Evolutionary conservation across 2,797 vertebrate genomes (phyloP).

Genomic region (Chelon labrosus): DNA sequence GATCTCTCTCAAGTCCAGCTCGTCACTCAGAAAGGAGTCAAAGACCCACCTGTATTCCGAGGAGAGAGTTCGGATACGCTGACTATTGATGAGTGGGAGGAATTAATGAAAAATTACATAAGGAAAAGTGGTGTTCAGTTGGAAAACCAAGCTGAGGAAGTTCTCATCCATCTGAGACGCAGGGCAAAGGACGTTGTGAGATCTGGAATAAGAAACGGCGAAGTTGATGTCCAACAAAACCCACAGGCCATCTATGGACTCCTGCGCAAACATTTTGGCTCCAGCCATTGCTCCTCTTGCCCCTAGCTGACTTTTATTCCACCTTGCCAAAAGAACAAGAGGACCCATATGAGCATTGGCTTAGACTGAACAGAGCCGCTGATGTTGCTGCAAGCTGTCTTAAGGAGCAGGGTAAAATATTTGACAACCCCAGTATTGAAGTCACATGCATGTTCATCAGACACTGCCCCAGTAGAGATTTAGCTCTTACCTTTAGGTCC

Average conservation of each 20-base stretch:
- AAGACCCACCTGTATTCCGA: constrained; percentile 9
- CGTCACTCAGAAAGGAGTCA: not conserved
- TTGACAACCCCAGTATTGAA: constrained; percentile 26
- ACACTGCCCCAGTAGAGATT: too few relatives aligned
- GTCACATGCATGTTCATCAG: constrained; percentile 3
- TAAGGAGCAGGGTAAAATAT: constrained; percentile 15
- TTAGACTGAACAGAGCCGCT: constrained; percentile 27
- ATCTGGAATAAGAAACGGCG: constrained; percentile 31
- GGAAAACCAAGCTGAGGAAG: constrained; percentile 39
- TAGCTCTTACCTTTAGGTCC: too few relatives aligned
- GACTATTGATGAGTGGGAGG: constrained; percentile 14
- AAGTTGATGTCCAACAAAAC: not conserved
- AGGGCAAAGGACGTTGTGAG: constrained; percentile 50
- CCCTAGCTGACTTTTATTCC: not conserved
- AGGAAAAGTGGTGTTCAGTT: too few relatives aligned
- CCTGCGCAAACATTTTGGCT: constrained; percentile 36
- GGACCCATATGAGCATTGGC: constrained; percentile 41
- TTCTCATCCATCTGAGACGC: constrained; percentile 43
- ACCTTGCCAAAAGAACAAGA: constrained; percentile 19
- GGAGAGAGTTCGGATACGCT: not conserved
- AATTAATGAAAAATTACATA: too few relatives aligned
- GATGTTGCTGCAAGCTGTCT: constrained; percentile 32
- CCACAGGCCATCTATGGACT: constrained; percentile 19
- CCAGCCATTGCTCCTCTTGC: constrained; percentile 22
- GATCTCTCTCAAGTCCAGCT: constrained; percentile 5